A percentile compares a stretch with the other conserved stretches of the same genome.
These are phyloP conservation scores for Myocastor coypus DNA, from an alignment of 2,113 vertebrate genomes.

Conservation along the genomic window DNA sequence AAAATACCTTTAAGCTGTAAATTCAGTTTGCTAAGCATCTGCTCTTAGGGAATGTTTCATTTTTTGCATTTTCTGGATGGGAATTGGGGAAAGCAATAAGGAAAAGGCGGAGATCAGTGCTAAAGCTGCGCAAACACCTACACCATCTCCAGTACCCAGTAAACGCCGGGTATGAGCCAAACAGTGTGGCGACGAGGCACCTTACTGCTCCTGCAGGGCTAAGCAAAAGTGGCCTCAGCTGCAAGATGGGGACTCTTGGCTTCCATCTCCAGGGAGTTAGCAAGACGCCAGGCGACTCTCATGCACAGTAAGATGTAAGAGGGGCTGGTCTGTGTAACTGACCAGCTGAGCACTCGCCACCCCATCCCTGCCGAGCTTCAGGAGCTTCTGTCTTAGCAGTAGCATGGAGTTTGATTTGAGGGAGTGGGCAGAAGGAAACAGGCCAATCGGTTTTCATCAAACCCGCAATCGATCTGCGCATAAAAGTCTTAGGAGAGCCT, in stretches of 20 bases:
- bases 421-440: not conserved
- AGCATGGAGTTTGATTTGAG: not conserved
- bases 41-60: not conserved
- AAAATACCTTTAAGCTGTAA: not conserved
- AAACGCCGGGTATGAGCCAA: not conserved
- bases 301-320: not conserved
- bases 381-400: not conserved
- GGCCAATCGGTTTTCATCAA: not conserved
- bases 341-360: not conserved
- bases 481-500: not conserved
- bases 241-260: no score
- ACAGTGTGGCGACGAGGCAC: accelerated
- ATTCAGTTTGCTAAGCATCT: slow-evolving; percentile 14
- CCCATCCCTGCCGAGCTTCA: not conserved
- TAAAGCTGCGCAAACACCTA: not conserved
- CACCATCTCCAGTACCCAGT: not conserved
- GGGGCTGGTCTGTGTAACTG: not conserved
- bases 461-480: not conserved
- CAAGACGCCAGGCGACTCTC: not conserved
- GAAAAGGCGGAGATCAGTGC: not conserved
- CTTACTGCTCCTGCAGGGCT: not conserved
- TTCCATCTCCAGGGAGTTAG: not conserved
- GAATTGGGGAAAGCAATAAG: not conserved
- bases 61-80: not conserved
- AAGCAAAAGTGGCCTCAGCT: accelerated